These are phyloP conservation scores for Condylostylus longicornis DNA, from an alignment of 1,140 invertebrate genomes.

Conservation along the genomic window DNA sequence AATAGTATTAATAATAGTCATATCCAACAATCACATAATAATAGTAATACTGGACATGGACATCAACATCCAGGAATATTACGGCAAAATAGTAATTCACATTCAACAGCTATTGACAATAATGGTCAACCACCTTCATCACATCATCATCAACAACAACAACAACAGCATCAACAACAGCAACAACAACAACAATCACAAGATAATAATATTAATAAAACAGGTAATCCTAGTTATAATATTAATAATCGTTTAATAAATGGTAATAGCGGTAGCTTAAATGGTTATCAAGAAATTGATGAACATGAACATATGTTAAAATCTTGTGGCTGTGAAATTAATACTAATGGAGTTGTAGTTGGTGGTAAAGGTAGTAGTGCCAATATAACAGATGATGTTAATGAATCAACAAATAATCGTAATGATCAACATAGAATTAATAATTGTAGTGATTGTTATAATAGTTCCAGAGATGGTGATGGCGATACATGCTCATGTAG, in stretches of 20 bases:
- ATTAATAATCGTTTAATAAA: slow-evolving; percentile 7
- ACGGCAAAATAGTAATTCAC: too few species aligned
- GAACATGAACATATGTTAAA: slow-evolving; percentile 24
- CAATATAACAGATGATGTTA: background rate
- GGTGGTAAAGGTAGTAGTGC: slow-evolving; percentile 1
- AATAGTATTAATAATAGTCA: background rate
- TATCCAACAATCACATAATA: too few species aligned
- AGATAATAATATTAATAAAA: too few species aligned
- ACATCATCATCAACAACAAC: slow-evolving; percentile 3
- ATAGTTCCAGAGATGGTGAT: slow-evolving; percentile 24
- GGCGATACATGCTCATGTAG: slow-evolving; percentile 30
- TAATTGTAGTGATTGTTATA: slow-evolving; percentile 29
- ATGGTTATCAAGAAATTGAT: slow-evolving; percentile 11
- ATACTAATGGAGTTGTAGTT: slow-evolving; percentile 15
- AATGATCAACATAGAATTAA: slow-evolving; percentile 8
- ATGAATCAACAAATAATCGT: too few species aligned
- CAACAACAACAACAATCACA: background rate
- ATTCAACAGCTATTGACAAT: too few species aligned
- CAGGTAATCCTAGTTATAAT: too few species aligned
- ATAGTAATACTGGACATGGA: too few species aligned
- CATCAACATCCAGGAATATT: too few species aligned
- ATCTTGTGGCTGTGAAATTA: slow-evolving; percentile 3
- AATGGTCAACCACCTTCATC: slow-evolving; percentile 1
- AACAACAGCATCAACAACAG: slow-evolving; percentile 8
- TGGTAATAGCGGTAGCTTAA: slow-evolving; percentile 10